Base-by-base conservation (phyloP, 64 coral and sea anemone genomes). In the Montipora efflorescens region DNA sequence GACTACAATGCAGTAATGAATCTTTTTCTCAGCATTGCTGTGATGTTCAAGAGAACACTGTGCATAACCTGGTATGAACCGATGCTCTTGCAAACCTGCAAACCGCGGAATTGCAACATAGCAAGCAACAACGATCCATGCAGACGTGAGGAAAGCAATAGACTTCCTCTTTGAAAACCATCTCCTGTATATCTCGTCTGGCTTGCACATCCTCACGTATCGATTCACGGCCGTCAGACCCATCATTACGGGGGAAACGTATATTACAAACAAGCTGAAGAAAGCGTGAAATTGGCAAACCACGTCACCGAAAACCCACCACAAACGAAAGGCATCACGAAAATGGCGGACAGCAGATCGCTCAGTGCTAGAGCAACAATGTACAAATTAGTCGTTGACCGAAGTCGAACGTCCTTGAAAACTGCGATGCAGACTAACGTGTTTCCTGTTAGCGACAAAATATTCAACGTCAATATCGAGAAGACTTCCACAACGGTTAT, bases 331-430 rank as follows among this genome's bases (percentile, higher is more conserved):
- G 82, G 82, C 14, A 85, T 85, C 2, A 85, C 36, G 1, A 85
- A 43, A 11, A 67, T 47, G 13, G 82, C 82, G 14, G 82, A 85
- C 7, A 64, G 18, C 3, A 85, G 44, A 64, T 85, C 82, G 46
- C 57, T 59, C 23, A 67, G 22, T 18, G 82, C 82, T 21, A 85
- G 25, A 3, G 82, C 28, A 85, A 85, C 23, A 16, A 85, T 85
- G 43, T 67, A 16, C 15, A 59, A 66, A 8, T 66, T 45, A 10
- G 59, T 85, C 46, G 59, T 67, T 22, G 82, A 22, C 2, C 82
- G 18, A 5, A 83, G 51, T 55, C 49, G 47, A 28, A 7, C 13
- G 53, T 83, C 67, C 61, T 69, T 85, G 11, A 45, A 46, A 7
- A 69, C 21, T 19, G 20, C 43, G 4, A 85, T 28, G 51, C 82